Conservation (phyloP, 2,888 invertebrate species). For the Argynnis bischoffii region DNA sequence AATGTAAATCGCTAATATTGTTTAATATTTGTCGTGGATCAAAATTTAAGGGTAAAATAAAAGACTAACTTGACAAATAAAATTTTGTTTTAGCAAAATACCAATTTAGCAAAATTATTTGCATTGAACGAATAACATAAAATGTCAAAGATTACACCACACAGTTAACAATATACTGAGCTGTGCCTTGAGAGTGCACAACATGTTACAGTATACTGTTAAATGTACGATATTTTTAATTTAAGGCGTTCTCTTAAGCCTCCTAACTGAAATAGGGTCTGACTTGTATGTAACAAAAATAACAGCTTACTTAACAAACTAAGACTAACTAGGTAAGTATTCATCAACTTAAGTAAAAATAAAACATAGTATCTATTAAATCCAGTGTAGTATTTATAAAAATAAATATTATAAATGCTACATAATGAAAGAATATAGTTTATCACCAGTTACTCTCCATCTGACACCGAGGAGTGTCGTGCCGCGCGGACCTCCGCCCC, state of each 20-base stretch:
- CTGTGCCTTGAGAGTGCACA: background rate
- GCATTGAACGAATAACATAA: conserved; percentile 15
- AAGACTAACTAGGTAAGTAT: conserved; percentile 16
- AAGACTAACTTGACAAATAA: conserved; percentile 16
- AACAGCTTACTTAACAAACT: conserved; percentile 30
- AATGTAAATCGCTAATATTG: background rate
- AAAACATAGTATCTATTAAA: conserved; percentile 18
- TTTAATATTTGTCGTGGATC: background rate
- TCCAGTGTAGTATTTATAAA: conserved; percentile 6
- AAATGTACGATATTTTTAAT: conserved; percentile 2
- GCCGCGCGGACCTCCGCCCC: background rate
- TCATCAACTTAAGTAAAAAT: conserved; percentile 13
- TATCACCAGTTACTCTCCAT: conserved; percentile 2
- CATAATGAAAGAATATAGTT: conserved; percentile 16
- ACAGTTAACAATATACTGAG: conserved; percentile 4
- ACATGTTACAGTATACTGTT: conserved; percentile 8
- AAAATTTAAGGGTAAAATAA: conserved; percentile 9
- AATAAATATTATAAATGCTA: conserved; percentile 31
- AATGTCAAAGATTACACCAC: conserved; percentile 4
- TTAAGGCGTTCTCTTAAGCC: background rate
- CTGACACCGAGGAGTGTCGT: background rate
- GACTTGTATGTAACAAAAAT: conserved; percentile 20
- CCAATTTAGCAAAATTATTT: conserved; percentile 14
- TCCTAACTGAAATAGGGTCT: background rate
- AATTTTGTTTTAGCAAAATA: conserved; percentile 21